Conservation (phyloP, 2,888 invertebrate species). For the Sclerodermus sp. region DNA sequence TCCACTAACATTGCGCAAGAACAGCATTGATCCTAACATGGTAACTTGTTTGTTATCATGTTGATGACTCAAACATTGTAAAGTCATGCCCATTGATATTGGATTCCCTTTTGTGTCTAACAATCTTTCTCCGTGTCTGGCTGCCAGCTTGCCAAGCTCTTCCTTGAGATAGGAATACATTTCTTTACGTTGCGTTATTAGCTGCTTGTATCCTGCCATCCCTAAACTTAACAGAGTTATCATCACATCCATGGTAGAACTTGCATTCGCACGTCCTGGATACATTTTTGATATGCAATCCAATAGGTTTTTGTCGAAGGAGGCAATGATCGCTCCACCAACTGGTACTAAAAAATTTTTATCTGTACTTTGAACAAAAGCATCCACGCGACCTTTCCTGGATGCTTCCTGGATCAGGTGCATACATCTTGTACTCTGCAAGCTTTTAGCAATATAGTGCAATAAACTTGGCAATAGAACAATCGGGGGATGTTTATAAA, state of each 20-base stretch:
- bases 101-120: conserved; percentile 68
- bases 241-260: conserved; percentile 73
- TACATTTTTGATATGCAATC: conserved; percentile 71
- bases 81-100: conserved; percentile 68
- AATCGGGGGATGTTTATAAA: too few species aligned
- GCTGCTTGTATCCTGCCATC: conserved; percentile 64
- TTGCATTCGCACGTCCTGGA: conserved; percentile 71
- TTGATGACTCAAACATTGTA: conserved; percentile 48
- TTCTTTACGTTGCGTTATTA: conserved; percentile 65
- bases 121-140: conserved; percentile 63
- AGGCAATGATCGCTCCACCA: conserved; percentile 77
- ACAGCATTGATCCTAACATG: conserved; percentile 73
- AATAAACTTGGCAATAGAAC: conserved; percentile 9
- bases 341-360: conserved; percentile 85
- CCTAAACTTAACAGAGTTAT: conserved; percentile 76
- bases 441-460: conserved; percentile 32
- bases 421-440: conserved; percentile 70
- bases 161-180: conserved; percentile 66
- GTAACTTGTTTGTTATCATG: conserved; percentile 60
- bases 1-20: conserved; percentile 73
- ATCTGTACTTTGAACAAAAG: conserved; percentile 81
- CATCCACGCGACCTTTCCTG: conserved; percentile 71
- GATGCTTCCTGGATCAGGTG: conserved; percentile 69
- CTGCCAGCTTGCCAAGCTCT: conserved; percentile 62
- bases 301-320: conserved; percentile 66